Evolutionary conservation across 2,113 vertebrate genomes (phyloP).

Genomic region (Halcyon malimbica): DNA sequence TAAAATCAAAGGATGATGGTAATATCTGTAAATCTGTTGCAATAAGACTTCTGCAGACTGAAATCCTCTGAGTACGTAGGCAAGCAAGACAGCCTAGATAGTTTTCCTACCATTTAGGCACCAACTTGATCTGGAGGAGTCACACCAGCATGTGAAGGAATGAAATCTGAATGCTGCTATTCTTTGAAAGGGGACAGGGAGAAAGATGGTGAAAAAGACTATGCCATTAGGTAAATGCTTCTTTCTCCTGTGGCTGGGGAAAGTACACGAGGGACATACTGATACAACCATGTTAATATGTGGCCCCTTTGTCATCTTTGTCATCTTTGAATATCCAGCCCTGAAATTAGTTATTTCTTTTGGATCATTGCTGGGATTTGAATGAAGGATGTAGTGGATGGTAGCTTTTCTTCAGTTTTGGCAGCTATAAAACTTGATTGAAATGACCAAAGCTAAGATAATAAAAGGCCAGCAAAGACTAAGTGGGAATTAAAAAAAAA

Average conservation of each 20-base stretch:
- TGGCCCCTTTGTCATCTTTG: neutral
- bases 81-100: neutral
- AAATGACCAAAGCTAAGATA: slow-evolving; percentile 15
- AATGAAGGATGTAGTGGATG: neutral
- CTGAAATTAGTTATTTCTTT: neutral
- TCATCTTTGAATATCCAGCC: neutral
- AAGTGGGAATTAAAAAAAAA: neutral
- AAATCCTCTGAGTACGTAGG: neutral
- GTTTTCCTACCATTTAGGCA: neutral
- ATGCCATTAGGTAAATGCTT: neutral
- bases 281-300: neutral
- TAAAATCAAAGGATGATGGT: neutral
- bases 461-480: neutral
- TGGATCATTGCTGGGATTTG: neutral
- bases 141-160: neutral
- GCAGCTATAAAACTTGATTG: neutral
- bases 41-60: neutral
- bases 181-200: neutral
- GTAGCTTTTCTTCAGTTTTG: neutral
- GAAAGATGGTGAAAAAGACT: neutral
- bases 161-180: neutral
- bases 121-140: neutral
- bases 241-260: neutral
- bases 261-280: neutral
- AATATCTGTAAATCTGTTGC: neutral